Conservation (phyloP, 2,888 invertebrate genomes). For the Biston betularia region DNA sequence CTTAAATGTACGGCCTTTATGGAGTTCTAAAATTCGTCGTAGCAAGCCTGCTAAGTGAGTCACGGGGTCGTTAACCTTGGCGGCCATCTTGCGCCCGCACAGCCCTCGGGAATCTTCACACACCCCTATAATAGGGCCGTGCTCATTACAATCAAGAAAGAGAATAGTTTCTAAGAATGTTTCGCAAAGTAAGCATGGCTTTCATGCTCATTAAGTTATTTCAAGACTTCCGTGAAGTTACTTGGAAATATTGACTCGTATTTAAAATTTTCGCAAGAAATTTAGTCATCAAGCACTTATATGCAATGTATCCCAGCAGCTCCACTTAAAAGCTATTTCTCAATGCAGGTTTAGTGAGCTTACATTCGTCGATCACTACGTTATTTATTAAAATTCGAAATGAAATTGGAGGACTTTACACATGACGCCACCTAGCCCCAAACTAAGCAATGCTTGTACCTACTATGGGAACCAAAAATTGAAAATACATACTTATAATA, state of each 20-base stretch:
- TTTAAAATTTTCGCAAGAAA: too few species aligned
- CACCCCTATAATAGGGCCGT: conserved; percentile 29
- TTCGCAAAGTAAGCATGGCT: not conserved
- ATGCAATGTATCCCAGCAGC: too few species aligned
- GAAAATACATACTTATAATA: too few species aligned
- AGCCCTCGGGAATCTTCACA: conserved; percentile 57
- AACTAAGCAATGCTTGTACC: too few species aligned
- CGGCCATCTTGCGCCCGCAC: conserved; percentile 63
- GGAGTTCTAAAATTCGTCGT: conserved; percentile 61
- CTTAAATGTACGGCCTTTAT: conserved; percentile 38
- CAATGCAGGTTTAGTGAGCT: too few species aligned
- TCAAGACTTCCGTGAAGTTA: not conserved
- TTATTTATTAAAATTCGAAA: too few species aligned
- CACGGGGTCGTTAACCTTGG: conserved; percentile 75
- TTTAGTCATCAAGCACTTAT: too few species aligned
- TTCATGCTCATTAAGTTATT: not conserved
- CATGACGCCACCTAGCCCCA: too few species aligned
- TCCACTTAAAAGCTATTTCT: too few species aligned
- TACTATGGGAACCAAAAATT: too few species aligned
- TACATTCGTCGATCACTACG: too few species aligned
- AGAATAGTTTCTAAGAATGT: not conserved
- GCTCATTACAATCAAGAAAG: not conserved
- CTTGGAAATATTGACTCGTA: not conserved
- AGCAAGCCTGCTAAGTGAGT: conserved; percentile 69
- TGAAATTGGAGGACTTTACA: too few species aligned